phyloP scores from a whole-genome alignment of 2,888 invertebrate species.

The Trachelus tabidus region DNA sequence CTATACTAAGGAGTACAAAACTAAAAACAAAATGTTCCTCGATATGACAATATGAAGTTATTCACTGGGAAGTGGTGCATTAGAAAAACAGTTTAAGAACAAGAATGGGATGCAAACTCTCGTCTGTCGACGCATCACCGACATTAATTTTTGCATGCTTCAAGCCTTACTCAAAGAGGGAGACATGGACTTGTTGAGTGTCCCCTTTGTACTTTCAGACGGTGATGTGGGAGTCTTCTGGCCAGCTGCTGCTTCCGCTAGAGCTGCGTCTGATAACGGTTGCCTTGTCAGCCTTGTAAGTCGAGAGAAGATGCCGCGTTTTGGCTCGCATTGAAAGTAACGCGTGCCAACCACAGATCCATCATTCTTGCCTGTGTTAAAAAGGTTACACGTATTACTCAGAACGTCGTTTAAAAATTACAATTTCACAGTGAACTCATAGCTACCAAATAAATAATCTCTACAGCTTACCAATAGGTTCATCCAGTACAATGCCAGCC shows the following conservation, averaged over 20 bases:
- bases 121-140: background rate
- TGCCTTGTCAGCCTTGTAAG: constrained; percentile 85
- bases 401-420: background rate
- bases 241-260: constrained; percentile 46
- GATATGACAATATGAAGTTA: background rate
- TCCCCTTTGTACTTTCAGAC: constrained; percentile 67
- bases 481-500: constrained; percentile 97
- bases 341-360: constrained; percentile 92
- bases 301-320: constrained; percentile 93
- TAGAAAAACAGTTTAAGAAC: background rate
- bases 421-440: background rate
- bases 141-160: constrained; percentile 17
- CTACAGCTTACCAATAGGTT: constrained; percentile 81
- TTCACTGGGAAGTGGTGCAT: background rate
- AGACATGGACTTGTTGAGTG: constrained; percentile 62
- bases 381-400: background rate
- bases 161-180: constrained; percentile 62
- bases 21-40: background rate
- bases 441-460: background rate
- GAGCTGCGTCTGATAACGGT: constrained; percentile 72
- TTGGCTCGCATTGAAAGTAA: constrained; percentile 94
- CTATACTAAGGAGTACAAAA: background rate
- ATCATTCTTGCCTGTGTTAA: constrained; percentile 88
- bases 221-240: constrained; percentile 55
- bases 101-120: background rate